Evolutionary conservation across 1,140 invertebrate genomes (phyloP).

Genomic region (Leptinotarsa defecta): DNA sequence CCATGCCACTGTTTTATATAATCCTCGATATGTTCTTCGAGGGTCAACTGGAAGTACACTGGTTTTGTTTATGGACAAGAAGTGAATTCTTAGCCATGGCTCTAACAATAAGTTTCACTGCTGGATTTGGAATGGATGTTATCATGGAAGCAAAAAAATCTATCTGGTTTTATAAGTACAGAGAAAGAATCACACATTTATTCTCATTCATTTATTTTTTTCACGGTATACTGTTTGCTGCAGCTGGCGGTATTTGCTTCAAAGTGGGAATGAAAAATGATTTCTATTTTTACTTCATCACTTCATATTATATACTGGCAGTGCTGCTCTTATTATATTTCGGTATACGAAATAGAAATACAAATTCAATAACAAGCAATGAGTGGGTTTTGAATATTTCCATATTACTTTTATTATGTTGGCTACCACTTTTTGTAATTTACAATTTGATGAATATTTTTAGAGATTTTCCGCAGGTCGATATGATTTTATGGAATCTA

Average conservation of each 20-base stretch:
- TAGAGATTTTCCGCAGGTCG: slow-evolving; percentile 2
- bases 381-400: slow-evolving; percentile 12
- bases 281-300: slow-evolving; percentile 22
- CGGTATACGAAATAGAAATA: background rate
- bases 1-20: slow-evolving; percentile 19
- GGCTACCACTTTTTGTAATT: slow-evolving; percentile 30
- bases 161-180: slow-evolving; percentile 19
- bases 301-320: slow-evolving; percentile 6
- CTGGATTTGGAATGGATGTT: slow-evolving; percentile 28
- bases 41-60: slow-evolving; percentile 14
- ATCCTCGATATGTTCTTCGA: slow-evolving; percentile 32
- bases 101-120: slow-evolving; percentile 26
- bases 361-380: background rate
- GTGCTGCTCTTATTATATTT: slow-evolving; percentile 11
- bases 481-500: slow-evolving; percentile 16
- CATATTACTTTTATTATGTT: slow-evolving; percentile 18
- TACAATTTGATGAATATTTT: slow-evolving; percentile 30
- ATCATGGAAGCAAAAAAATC: background rate
- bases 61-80: slow-evolving; percentile 33
- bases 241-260: slow-evolving; percentile 18
- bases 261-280: slow-evolving; percentile 12
- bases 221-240: background rate
- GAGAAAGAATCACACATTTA: background rate
- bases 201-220: slow-evolving; percentile 23
- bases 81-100: slow-evolving; percentile 33